Conservation (phyloP, 2,113 vertebrate species). For the Taurulus bubalis region DNA sequence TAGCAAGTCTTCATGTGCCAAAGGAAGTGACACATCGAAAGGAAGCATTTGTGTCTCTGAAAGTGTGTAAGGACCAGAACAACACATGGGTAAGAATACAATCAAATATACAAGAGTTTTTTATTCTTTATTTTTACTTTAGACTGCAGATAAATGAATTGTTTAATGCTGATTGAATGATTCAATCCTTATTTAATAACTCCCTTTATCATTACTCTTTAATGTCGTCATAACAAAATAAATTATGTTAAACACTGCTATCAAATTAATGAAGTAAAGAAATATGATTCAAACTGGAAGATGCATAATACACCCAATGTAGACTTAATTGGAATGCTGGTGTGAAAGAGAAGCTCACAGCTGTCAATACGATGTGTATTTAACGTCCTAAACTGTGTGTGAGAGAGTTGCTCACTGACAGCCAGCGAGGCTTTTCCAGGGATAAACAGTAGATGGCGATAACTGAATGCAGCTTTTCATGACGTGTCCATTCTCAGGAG, state of each 20-base stretch:
- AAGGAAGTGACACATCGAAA: slow-evolving; percentile 37
- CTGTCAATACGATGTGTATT: slow-evolving; percentile 47
- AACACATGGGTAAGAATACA: neutral
- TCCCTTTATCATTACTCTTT: neutral
- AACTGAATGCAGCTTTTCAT: slow-evolving; percentile 50
- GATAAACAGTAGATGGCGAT: slow-evolving; percentile 77
- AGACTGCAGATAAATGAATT: neutral
- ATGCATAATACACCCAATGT: slow-evolving; percentile 23
- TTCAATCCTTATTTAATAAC: neutral
- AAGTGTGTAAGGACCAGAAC: slow-evolving; percentile 19
- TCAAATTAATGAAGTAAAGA: neutral
- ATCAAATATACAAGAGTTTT: neutral
- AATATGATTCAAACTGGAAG: slow-evolving; percentile 8
- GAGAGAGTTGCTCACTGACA: slow-evolving; percentile 6
- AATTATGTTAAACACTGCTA: neutral
- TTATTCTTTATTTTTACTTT: neutral
- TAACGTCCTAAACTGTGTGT: slow-evolving; percentile 8
- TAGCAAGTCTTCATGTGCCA: slow-evolving; percentile 31
- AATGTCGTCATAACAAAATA: neutral
- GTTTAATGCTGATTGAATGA: neutral
- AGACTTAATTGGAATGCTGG: slow-evolving; percentile 39
- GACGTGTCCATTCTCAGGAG: neutral
- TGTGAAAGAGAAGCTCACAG: slow-evolving; percentile 45
- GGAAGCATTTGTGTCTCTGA: slow-evolving; percentile 8
- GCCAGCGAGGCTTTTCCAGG: slow-evolving; percentile 38